Conservation (phyloP, 2,888 invertebrate genomes). For the Ypsolopha scabrella region DNA sequence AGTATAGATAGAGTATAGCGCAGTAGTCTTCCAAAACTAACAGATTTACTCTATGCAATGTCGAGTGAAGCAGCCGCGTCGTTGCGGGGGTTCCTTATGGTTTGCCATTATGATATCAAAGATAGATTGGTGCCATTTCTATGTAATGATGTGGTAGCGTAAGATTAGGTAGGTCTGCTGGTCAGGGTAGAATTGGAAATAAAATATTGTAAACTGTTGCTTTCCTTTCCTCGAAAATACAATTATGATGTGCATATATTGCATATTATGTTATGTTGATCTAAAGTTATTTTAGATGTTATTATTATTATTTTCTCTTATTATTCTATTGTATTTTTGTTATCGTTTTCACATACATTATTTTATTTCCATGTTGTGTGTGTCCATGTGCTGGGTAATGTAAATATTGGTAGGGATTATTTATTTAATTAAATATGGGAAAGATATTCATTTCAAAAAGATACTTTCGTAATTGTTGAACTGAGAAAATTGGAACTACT, state of each 20-base stretch:
- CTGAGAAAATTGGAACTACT: conserved; percentile 50
- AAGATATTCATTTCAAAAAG: conserved; percentile 37
- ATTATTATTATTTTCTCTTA: conserved; percentile 19
- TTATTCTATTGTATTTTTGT: conserved; percentile 15
- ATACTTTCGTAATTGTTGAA: conserved; percentile 39
- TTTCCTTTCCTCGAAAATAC: conserved; percentile 35
- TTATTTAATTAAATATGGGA: conserved; percentile 57
- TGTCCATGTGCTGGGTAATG: conserved; percentile 68
- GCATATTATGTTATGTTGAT: conserved; percentile 35
- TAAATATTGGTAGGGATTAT: conserved; percentile 54
- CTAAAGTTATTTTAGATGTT: conserved; percentile 18
- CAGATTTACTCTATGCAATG: conserved; percentile 25
- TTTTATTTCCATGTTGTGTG: conserved; percentile 61
- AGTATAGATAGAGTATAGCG: conserved; percentile 36
- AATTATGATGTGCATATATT: conserved; percentile 31
- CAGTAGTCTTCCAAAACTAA: conserved; percentile 68
- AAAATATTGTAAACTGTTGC: conserved; percentile 50
- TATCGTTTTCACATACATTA: conserved; percentile 48
- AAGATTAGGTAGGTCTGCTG: conserved; percentile 67
- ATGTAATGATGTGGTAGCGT: conserved; percentile 64
- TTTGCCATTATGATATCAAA: conserved; percentile 70
- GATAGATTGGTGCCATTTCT: conserved; percentile 71
- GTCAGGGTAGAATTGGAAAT: conserved; percentile 67
- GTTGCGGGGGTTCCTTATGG: conserved; percentile 54
- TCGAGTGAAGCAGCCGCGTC: neutral